Base-by-base conservation (phyloP, 2,888 invertebrate species). In the Thecophora atra region DNA sequence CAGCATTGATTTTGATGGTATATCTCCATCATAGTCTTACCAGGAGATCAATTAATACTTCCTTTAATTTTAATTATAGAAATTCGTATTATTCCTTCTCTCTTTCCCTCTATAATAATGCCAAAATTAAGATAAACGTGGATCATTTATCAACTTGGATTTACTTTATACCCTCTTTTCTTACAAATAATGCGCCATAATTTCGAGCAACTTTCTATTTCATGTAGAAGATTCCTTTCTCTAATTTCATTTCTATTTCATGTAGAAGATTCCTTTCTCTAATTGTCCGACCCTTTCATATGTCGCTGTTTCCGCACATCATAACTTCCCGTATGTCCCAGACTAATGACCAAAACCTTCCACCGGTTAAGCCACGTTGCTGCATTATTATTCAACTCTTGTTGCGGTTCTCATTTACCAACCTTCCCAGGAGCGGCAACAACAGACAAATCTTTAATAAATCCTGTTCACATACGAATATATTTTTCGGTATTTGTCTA, bases 331-430 rank as follows among this genome's bases (percentile, higher is more conserved):
- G 15, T 56, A 26, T 54, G 15, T 28, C 15, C 47, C 47, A 15
- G 30, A 60, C 44, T 69, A 28, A 60, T 63, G 44, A 37, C n/a
- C 37, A 37, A 70, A 70, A 51, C 42, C 54, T 37, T 68, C 44
- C 26, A 15, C n/a, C 24, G 24, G 11, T 17, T n/a, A 8, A 21
- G 26, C 26, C 8, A n/a, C 4, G 58, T 58, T 56, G 17, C 26
- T 7, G 26, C 60, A 44, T 68, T 68, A 58, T 37, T 56, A 58
- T 68, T 68, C 68, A 56, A 26, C 58, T 44, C 26, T 44, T 68
- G 68, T 44, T 68, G 44, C 6, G 24, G 42, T n/a, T 42, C 37
- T 68, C 68, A 58, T 68, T 68, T 68, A 21, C 26, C 44, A 58
- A 52, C 52, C 51, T 11, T 42, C 19, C 15, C 37, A 28, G 51